Conservation (phyloP, 2,113 vertebrate genomes). For the Salvelinus fontinalis region DNA sequence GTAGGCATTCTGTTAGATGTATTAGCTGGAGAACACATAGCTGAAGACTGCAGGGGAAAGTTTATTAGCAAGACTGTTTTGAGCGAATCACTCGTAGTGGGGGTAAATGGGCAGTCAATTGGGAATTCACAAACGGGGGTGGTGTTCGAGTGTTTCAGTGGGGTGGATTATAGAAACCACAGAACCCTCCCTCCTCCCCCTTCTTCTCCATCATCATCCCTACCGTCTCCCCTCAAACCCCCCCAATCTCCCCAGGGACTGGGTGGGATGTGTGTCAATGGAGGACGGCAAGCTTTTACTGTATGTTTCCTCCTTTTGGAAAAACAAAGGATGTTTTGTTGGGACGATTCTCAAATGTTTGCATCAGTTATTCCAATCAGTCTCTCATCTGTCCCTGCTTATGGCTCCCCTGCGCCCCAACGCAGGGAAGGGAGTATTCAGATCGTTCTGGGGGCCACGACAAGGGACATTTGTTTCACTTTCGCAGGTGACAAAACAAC, state of each 20-base stretch:
- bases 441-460: conserved; percentile 64
- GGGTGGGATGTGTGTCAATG: conserved; percentile 31
- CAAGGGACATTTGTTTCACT: conserved; percentile 74
- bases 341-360: conserved; percentile 53
- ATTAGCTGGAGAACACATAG: conserved; percentile 41
- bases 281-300: conserved; percentile 31
- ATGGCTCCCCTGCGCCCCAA: conserved; percentile 57
- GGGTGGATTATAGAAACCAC: conserved; percentile 36
- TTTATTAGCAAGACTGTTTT: conserved; percentile 12
- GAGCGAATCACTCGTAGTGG: background rate
- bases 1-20: conserved; percentile 14
- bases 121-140: background rate
- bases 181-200: conserved; percentile 40
- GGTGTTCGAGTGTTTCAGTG: conserved; percentile 29
- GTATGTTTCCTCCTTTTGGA: conserved; percentile 52
- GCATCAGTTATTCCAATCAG: conserved; percentile 73
- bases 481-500: conserved; percentile 68
- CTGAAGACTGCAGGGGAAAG: conserved; percentile 9
- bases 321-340: conserved; percentile 75
- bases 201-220: conserved; percentile 19
- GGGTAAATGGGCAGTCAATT: background rate
- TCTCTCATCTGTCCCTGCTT: conserved; percentile 71
- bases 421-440: conserved; percentile 79
- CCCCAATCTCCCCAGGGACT: conserved; percentile 13
- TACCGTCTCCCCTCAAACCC: background rate